Base-by-base conservation (phyloP, 2,888 invertebrate genomes). In the Proisotoma minuta region DNA sequence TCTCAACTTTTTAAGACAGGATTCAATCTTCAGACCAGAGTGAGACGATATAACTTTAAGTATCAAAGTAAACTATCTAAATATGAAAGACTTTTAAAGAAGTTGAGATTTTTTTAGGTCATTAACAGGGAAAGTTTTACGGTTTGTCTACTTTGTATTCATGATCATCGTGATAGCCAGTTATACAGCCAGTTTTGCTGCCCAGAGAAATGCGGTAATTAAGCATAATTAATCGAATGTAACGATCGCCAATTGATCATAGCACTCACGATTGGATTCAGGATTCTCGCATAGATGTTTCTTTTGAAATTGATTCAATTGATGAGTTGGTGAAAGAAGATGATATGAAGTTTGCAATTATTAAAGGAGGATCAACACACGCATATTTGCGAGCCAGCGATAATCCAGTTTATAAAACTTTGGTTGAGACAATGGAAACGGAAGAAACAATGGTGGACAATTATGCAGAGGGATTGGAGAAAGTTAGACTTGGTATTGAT, bases 91-190 rank as follows among this genome's bases (percentile, higher is more conserved):
- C n/a, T 3, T 3, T 27, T 10, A 10, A 8, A 20, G 22, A 20
- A 26, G n/a, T 51, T 51, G 51, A 53, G 4, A 23, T 57, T 15
- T 53, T 57, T 58, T 12, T 76, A 85, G 91, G 76, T 90, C 90
- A 2, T 83, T 92, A 70, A 91, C 93, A 0, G 94, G 94, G 2
- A 84, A 98, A 63, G 95, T 98, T 74, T 96, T 97, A 1, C 95
- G 96, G 47, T 91, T 93, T 29, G 95, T 97, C 1, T 99, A 98
- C 97, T 98, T 98, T 96, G 97, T 98, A 79, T 99, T 99, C 80
- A 96, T 97, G 0, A 82, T 98, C 68, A 97, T 98, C 76, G 84
- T 98, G 60, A 91, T 97, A 68, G 96, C 96, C 60, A 97, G 97
- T 22, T 99, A 99, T 78, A 99, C 98, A 51, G 98, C 98, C 62